These are phyloP conservation scores for Bombus soroeensis DNA, from an alignment of 1,140 invertebrate genomes.

Conservation along the genomic window DNA sequence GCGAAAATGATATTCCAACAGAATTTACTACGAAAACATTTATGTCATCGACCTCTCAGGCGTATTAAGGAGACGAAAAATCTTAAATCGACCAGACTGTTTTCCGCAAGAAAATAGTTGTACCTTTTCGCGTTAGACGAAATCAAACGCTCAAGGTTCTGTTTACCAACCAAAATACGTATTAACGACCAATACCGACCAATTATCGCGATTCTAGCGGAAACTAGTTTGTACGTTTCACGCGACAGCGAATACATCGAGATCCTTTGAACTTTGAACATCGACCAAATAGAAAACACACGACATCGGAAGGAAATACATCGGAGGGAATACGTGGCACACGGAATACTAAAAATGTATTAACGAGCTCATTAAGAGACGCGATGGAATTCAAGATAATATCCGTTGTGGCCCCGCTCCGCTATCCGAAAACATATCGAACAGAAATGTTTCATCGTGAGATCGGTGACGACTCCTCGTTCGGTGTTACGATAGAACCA, in stretches of 20 bases:
- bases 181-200: not conserved
- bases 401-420: accelerated
- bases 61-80: too few relatives aligned
- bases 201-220: not conserved
- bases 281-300: not conserved
- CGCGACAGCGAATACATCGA: not conserved
- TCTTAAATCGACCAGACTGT: accelerated
- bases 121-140: too few relatives aligned
- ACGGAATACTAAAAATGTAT: not conserved
- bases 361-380: not conserved
- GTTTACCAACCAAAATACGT: too few relatives aligned
- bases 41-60: too few relatives aligned
- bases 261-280: not conserved
- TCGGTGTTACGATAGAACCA: too few relatives aligned
- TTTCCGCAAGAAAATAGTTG: too few relatives aligned
- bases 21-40: too few relatives aligned
- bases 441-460: not conserved
- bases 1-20: too few relatives aligned
- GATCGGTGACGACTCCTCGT: accelerated
- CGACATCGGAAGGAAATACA: too few relatives aligned
- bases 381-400: not conserved
- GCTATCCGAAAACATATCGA: not conserved
- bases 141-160: too few relatives aligned
- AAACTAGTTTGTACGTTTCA: not conserved
- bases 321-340: too few relatives aligned